These are phyloP conservation scores for Aphaenogaster rudis DNA, from an alignment of 1,140 invertebrate species.

Conservation along the genomic window DNA sequence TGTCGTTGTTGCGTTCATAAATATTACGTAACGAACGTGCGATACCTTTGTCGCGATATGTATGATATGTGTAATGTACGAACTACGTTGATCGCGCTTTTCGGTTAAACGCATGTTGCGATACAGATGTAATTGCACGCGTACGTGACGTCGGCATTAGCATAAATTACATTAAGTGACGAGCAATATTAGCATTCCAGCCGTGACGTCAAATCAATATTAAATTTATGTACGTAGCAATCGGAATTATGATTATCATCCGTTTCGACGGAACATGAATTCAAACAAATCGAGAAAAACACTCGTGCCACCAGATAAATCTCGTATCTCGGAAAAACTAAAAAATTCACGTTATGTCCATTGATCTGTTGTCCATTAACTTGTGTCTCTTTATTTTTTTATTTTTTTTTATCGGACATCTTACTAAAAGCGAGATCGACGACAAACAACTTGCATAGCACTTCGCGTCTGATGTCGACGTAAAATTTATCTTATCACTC, in stretches of 20 bases:
- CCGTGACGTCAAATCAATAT: constrained; percentile 4
- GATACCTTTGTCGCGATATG: background rate
- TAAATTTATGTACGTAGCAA: background rate
- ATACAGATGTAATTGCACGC: background rate
- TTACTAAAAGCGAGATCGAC: constrained; percentile 15
- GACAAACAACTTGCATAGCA: constrained; percentile 19
- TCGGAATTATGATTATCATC: background rate
- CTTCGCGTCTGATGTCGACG: constrained; percentile 29
- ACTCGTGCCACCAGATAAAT: background rate
- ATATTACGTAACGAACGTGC: constrained; percentile 19
- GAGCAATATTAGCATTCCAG: background rate
- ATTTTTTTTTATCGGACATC: background rate
- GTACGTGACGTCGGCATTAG: background rate
- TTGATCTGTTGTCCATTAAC: background rate
- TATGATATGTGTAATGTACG: background rate
- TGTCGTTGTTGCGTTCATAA: background rate
- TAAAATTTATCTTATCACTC: constrained; percentile 59
- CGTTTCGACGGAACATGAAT: background rate
- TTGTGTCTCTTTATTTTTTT: background rate
- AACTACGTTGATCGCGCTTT: constrained; percentile 13
- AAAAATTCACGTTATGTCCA: background rate
- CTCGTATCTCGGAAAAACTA: background rate
- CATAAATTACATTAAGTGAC: background rate
- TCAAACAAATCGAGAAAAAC: background rate
- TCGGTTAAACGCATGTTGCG: background rate